Evolutionary conservation across 2,113 vertebrate genomes (phyloP), one percentile per base, ranked within the genome.

Genomic region (Porphyrio hochstetteri): DNA sequence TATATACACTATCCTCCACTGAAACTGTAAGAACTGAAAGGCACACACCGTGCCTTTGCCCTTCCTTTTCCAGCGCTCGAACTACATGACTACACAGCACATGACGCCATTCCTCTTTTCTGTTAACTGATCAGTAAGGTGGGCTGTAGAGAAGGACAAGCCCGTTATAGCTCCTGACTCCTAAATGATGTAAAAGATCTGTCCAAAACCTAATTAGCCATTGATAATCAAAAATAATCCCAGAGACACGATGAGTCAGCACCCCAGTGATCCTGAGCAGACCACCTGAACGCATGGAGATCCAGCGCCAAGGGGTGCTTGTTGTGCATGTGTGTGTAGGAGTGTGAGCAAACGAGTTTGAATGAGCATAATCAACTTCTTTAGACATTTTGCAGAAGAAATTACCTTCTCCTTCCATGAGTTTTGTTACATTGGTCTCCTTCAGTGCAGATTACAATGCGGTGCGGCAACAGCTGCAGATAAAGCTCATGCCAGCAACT

Each of bases 21-120:
- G 69, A 35, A 87, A 95, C 68, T 72, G 7, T n/a, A 59, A 35
- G 48, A 71, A 16, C 38, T 75, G 61, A 64, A 75, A 76, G 52
- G 13, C 40, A 16, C 3, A 0, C 29, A 71, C 7, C 0, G 0
- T 82, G 57, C 50, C 19, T 15, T 79, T 35, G 33, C 21, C 53
- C 28, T 68, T 87, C 31, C 33, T 82, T 85, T 78, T 36, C 19
- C 9, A 46, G 36, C 1, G 1, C 52, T 87, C 0, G 0, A 71
- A 19, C 23, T 63, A 59, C 13, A 17, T 11, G 24, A 50, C 56
- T 72, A 28, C 16, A 52, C 18, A 74, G 11, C 10, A 35, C 23
- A 27, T 33, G 9, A 48, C 36, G 35, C 33, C 55, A 28, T 86
- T 88, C 27, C 31, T 44, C 38, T 65, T 71, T 82, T n/a, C 68